Base-by-base conservation (phyloP, 2,888 invertebrate species). In the Iphiclides podalirius region DNA sequence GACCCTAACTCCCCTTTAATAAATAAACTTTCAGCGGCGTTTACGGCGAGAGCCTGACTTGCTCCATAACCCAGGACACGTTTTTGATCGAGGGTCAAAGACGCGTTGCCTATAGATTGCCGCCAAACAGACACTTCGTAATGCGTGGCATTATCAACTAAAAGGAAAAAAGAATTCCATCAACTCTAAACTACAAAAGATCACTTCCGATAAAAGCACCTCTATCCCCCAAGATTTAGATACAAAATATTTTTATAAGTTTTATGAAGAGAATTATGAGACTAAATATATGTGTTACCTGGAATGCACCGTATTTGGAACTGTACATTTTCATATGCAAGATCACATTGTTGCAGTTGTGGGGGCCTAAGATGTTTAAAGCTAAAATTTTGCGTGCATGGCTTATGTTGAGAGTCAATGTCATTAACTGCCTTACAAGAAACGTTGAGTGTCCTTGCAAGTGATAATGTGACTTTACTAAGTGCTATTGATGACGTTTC, bases 111-210 rank as follows among this genome's bases (percentile, higher is more conserved):
- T 0, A 76, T 75, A 0, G 88, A 85, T 71, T 86, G 74, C 17
- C 85, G 70, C 86, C 87, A 87, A 0, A 88, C 79, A 1, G 85
- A 79, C 0, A 86, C 78, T 58, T 87, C 87, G 64, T 88, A 87
- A 65, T 87, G 79, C 0, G 88, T 85, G 14, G 88, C 88, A 55
- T 88, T 87, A 58, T 87, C 87, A 39, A 87, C 88, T 88, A 70
- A 1, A 61, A 63, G 44, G n/a, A 11, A 17, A 35, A 6, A n/a
- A n/a, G n/a, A n/a, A n/a, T n/a, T n/a, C n/a, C n/a, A n/a, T n/a
- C n/a, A n/a, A n/a, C n/a, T n/a, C n/a, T n/a, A n/a, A n/a, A n/a
- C n/a, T n/a, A n/a, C n/a, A n/a, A n/a, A n/a, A n/a, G n/a, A n/a
- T n/a, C n/a, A n/a, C n/a, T n/a, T n/a, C n/a, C n/a, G n/a, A n/a